Conservation (phyloP, 2,113 vertebrate genomes). For the Setophaga kirtlandii region DNA sequence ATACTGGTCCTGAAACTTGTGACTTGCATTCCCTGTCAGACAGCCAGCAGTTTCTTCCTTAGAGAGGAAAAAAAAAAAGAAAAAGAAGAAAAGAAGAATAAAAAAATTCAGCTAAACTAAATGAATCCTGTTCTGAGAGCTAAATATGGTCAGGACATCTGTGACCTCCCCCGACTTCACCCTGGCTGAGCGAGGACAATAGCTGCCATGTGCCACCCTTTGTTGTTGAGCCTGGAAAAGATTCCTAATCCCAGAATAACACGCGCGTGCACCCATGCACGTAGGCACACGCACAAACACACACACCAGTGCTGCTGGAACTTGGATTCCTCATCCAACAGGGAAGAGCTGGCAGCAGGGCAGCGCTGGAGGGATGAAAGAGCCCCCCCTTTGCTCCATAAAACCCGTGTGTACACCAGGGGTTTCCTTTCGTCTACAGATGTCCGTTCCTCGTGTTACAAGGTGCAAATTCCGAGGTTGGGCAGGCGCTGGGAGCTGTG, state of each 20-base stretch:
- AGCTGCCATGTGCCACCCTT: conserved; percentile 54
- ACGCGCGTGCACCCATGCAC: neutral
- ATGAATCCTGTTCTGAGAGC: conserved; percentile 37
- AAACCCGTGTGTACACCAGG: conserved; percentile 31
- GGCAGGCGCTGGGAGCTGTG: conserved; percentile 54
- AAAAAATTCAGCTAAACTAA: neutral
- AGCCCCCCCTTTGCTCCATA: neutral
- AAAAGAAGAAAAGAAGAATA: rapidly evolving
- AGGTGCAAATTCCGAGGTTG: conserved; percentile 55
- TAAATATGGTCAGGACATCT: conserved; percentile 66
- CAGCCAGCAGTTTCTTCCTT: neutral
- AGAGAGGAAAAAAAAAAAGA: neutral
- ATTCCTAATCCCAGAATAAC: conserved; percentile 22
- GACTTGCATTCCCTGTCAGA: neutral
- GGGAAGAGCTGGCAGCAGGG: conserved; percentile 2
- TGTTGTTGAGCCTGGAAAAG: conserved; percentile 42
- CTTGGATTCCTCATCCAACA: neutral
- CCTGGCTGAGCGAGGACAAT: conserved; percentile 51
- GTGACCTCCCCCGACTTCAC: conserved; percentile 56
- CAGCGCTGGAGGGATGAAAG: neutral
- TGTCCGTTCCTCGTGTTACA: conserved; percentile 59
- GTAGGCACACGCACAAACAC: neutral
- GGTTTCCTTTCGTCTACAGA: conserved; percentile 52
- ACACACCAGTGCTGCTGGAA: neutral
- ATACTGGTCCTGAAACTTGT: neutral